Conservation (phyloP, 1,140 invertebrate genomes). For the Copidosoma floridanum region DNA sequence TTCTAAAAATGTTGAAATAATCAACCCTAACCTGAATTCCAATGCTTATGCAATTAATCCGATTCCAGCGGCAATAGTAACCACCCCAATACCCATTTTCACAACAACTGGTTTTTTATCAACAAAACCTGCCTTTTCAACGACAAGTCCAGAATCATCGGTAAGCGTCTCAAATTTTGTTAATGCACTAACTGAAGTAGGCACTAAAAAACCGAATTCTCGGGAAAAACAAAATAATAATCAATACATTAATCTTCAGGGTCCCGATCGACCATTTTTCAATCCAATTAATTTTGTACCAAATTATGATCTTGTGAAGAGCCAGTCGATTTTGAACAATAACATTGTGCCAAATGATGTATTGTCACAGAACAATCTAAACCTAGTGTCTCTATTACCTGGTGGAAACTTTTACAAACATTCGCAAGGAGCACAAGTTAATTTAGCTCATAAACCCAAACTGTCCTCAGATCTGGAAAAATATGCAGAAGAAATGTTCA, state of each 20-base stretch:
- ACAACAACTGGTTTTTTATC: constrained; percentile 41
- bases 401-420: constrained; percentile 51
- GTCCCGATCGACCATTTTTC: constrained; percentile 35
- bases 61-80: constrained; percentile 43
- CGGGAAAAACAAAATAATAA: constrained; percentile 17
- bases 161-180: constrained; percentile 39
- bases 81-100: constrained; percentile 50
- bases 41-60: constrained; percentile 39
- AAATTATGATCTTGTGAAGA: constrained; percentile 46
- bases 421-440: constrained; percentile 31
- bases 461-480: constrained; percentile 45
- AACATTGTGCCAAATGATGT: constrained; percentile 35
- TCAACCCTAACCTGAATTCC: constrained; percentile 49
- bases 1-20: constrained; percentile 48
- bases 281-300: constrained; percentile 54
- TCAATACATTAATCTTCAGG: constrained; percentile 18
- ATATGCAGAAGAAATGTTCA: constrained; percentile 54
- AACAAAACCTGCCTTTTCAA: constrained; percentile 32
- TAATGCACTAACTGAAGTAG: constrained; percentile 43
- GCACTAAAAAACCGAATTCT: constrained; percentile 30
- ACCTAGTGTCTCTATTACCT: constrained; percentile 43
- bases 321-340: constrained; percentile 44
- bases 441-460: constrained; percentile 43
- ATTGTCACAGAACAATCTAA: constrained; percentile 42
- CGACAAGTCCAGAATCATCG: constrained; percentile 27